Conservation (phyloP, 2,888 invertebrate genomes). For the Atherix ibis region DNA sequence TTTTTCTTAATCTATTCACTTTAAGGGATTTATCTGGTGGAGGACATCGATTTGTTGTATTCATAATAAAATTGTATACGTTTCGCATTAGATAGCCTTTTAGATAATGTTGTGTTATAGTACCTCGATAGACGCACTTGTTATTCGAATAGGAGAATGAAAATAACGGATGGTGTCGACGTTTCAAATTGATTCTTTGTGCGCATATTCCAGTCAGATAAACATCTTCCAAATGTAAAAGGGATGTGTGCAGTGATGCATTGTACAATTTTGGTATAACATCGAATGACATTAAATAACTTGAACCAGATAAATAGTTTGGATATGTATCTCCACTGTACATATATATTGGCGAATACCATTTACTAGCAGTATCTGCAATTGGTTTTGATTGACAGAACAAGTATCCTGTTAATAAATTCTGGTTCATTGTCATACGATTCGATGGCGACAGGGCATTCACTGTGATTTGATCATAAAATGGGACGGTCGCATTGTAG, state of each 20-base stretch:
- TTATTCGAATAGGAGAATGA: conserved; percentile 31
- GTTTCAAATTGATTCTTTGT: conserved; percentile 38
- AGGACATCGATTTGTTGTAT: conserved; percentile 24
- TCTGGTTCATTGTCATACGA: conserved; percentile 28
- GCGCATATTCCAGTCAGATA: conserved; percentile 65
- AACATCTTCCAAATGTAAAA: conserved; percentile 65
- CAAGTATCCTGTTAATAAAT: conserved; percentile 55
- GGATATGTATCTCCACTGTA: conserved; percentile 56
- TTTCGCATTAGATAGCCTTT: conserved; percentile 35
- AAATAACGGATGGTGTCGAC: conserved; percentile 50
- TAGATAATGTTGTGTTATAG: conserved; percentile 41
- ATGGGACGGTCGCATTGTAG: conserved; percentile 28
- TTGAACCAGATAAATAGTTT: conserved; percentile 66
- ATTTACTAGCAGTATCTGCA: conserved; percentile 55
- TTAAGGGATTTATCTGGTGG: conserved; percentile 26
- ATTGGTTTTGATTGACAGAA: conserved; percentile 65
- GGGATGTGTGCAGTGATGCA: conserved; percentile 47
- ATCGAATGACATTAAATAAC: conserved; percentile 56
- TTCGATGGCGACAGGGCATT: conserved; percentile 20
- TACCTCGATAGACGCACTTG: conserved; percentile 36
- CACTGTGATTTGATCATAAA: conserved; percentile 21
- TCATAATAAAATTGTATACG: conserved; percentile 25
- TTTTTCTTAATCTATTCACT: conserved; percentile 14
- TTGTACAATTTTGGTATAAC: conserved; percentile 48
- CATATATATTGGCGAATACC: conserved; percentile 73